Base-by-base conservation (phyloP, 2,797 vertebrate species). In the Lepidocolaptes lacrymiger region DNA sequence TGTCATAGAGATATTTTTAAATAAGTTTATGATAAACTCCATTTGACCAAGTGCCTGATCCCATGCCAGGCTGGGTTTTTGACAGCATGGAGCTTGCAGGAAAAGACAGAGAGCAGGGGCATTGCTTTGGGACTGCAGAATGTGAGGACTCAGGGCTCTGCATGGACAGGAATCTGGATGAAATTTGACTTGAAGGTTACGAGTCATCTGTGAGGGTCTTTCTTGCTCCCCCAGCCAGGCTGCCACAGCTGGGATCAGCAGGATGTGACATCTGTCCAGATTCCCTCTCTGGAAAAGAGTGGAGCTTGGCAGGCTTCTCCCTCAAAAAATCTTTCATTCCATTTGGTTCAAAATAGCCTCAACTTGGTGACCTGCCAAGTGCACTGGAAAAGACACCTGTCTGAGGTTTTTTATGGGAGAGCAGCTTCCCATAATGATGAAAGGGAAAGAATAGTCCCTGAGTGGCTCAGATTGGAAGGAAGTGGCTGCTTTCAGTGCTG, bases 211-310 rank as follows among this genome's bases (percentile, higher is more conserved):
- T n/a, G 41, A 27, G 44, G 93, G 83, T 90, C 90, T 69, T 58
- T 81, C 85, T 85, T 67, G 59, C 67, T 92, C 48, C 32, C 16
- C 12, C 1, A 0, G 73, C 66, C 36, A 22, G 49, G 36, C 88
- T 55, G 67, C 77, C 71, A 63, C 92, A 96, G 94, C 91, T 96
- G 93, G 86, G 74, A 91, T 85, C 90, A 94, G 95, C 94, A 95
- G 94, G 96, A 95, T 88, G 89, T 89, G 64, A 34, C 83, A 76
- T 83, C 88, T 89, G 88, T 93, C 96, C 92, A 89, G 66, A 73
- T 87, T 84, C 83, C 62, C 62, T 75, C 51, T 77, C 64, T 91
- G 86, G 78, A 69, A 69, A 81, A 76, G 71, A 21, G 6, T 52
- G 80, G 67, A 59, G 55, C 51, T 95, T 96, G 91, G 94, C 95